Conservation (phyloP, 37 sponge, comb jelly and placozoan species). For the Cliona cf. orientalis region DNA sequence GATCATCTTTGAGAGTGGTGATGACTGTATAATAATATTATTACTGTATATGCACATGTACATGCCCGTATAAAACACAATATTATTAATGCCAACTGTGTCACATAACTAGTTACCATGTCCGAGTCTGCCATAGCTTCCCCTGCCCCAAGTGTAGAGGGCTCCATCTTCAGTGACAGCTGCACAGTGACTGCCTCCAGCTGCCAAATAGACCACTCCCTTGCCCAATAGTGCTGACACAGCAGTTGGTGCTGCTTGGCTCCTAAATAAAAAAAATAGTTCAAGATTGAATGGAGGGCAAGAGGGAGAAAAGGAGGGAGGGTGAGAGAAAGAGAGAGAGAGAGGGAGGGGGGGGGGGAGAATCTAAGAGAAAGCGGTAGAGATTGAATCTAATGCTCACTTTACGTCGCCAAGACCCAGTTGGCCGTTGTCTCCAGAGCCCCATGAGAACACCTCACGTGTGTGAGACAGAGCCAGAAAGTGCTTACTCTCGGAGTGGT, state of each 20-base stretch:
- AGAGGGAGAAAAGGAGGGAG: not conserved
- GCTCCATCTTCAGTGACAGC: constrained; percentile 82
- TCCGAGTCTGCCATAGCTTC: constrained; percentile 87
- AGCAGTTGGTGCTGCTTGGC: constrained; percentile 31
- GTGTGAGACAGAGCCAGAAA: constrained; percentile 83
- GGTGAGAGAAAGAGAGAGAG: not conserved
- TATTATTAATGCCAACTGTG: not conserved
- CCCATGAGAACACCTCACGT: constrained; percentile 91
- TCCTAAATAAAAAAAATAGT: constrained; percentile 48
- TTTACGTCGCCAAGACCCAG: constrained; percentile 86
- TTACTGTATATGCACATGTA: not conserved
- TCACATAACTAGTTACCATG: constrained; percentile 61
- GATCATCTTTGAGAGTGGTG: not conserved
- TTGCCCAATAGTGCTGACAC: constrained; percentile 51
- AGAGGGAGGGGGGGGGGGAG: not conserved
- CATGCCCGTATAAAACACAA: not conserved
- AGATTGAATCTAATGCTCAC: constrained; percentile 35
- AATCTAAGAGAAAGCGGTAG: not conserved
- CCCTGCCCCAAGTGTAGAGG: constrained; percentile 95
- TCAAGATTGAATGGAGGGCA: no score
- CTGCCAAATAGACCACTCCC: constrained; percentile 71
- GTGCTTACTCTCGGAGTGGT: constrained; percentile 74
- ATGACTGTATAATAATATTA: not conserved
- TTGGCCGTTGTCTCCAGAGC: constrained; percentile 84
- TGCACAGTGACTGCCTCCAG: constrained; percentile 87